Base-by-base conservation (phyloP, 2,113 vertebrate genomes). In the Gulo gulo region DNA sequence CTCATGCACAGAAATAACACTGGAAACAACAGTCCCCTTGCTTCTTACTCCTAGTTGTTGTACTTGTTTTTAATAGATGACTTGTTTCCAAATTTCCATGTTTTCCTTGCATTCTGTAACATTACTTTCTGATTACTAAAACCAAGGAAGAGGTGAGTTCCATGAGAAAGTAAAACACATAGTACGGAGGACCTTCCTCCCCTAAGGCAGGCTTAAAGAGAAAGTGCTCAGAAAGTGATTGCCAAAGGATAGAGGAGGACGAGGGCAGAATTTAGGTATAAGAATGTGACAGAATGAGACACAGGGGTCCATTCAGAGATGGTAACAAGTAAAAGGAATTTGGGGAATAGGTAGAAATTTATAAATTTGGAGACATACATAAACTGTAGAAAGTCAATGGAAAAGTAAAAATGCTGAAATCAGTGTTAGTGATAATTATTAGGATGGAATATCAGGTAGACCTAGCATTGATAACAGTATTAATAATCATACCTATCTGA, bases 1-100 rank as follows among this genome's bases (percentile, higher is more conserved):
- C 15, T 94, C 47, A 78, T 84, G 80, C 79, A 36, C 67, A 89
- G 86, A 93, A 97, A 88, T 34, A 92, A 83, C 83, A 42, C 88
- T 36, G 20, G 59, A 61, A 96, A 81, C 26, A 94, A 73, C 84
- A 76, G 24, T 15, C 18, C 79, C 4, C 18, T 82, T 57, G 20
- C 13, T 91, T 92, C 67, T 80, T 50, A 80, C 67, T 94, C 59
- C 52, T 76, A 36, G 1, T 52, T 94, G 21, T 52, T 69, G 16
- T 84, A 29, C 94, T 86, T 21, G 59, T n/a, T 90, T 90, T 57
- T 36, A 83, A 42, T 50, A 83, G 9, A n/a, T 16, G 16, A 2
- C n/a, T 80, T 61, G 92, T 55, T 59, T 45, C n/a, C 57, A 89
- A 85, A 36, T 34, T 36, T 50, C 67, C 13, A 1, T 29, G 7